Conservation (phyloP, 2,113 vertebrate species). For the Gopherus evgoodei region DNA sequence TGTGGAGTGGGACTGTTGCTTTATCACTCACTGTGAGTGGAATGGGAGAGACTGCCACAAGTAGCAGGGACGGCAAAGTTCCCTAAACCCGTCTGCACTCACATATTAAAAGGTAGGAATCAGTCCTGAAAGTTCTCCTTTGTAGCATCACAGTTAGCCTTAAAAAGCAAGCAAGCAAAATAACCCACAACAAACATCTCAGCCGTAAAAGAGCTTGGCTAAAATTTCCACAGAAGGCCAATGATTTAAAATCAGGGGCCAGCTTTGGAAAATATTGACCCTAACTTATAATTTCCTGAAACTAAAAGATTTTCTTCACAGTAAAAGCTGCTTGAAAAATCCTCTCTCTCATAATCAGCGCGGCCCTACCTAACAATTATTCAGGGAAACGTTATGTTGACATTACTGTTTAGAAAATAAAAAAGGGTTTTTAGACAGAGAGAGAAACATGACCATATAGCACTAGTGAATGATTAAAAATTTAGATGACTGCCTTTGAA, state of each 20-base stretch:
- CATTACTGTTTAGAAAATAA: constrained; percentile 80
- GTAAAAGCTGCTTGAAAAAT: constrained; percentile 61
- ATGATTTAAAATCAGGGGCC: neutral
- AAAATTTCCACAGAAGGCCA: neutral
- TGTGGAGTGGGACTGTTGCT: accelerated
- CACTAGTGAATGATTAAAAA: constrained; percentile 90
- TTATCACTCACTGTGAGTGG: accelerated
- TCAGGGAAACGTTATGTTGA: constrained; percentile 77
- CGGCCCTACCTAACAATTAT: constrained; percentile 76
- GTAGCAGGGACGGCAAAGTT: neutral
- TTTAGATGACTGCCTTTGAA: constrained; percentile 93
- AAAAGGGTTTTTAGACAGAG: constrained; percentile 66
- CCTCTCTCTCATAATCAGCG: constrained; percentile 11
- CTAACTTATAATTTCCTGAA: constrained; percentile 43
- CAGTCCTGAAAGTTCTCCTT: neutral
- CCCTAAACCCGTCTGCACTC: neutral
- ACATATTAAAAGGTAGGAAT: neutral
- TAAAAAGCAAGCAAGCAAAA: neutral
- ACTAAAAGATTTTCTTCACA: neutral
- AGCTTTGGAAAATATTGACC: neutral
- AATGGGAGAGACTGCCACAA: neutral
- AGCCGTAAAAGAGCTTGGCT: neutral
- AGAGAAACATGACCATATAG: constrained; percentile 83
- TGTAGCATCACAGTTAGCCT: neutral
- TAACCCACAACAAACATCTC: neutral